Conservation (phyloP, 1,140 invertebrate genomes). For the Marisa cornuarietis region DNA sequence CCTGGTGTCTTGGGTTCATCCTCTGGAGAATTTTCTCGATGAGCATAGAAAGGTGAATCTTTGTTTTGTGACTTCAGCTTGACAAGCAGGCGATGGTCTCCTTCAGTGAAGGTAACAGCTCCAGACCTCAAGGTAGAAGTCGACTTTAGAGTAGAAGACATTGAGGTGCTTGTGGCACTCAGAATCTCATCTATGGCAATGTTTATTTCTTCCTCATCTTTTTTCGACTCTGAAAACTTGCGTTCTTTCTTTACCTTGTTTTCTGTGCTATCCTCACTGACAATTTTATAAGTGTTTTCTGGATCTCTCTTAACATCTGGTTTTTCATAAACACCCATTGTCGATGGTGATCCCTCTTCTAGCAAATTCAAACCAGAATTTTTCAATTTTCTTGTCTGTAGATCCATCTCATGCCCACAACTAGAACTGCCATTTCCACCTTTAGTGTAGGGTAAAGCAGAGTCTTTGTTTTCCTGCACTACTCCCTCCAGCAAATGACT, state of each 20-base stretch:
- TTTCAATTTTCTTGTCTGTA: too few species aligned
- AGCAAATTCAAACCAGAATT: too few species aligned
- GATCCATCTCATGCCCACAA: too few species aligned
- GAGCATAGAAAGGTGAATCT: constrained; percentile 53
- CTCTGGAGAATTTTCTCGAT: neutral
- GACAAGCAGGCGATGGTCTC: constrained; percentile 45
- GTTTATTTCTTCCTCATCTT: constrained; percentile 49
- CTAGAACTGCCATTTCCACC: too few species aligned
- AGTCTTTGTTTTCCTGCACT: neutral
- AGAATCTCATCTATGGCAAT: constrained; percentile 62
- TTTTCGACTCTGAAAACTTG: constrained; percentile 54
- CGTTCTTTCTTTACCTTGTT: constrained; percentile 39
- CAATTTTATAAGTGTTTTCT: neutral
- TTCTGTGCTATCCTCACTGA: constrained; percentile 12
- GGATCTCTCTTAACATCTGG: too few species aligned
- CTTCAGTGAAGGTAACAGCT: constrained; percentile 49
- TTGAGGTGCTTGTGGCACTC: constrained; percentile 44
- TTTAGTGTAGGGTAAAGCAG: too few species aligned
- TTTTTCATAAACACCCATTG: neutral
- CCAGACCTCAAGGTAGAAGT: constrained; percentile 34
- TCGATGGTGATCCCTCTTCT: too few species aligned
- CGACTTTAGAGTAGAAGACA: constrained; percentile 37
- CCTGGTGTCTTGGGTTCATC: constrained; percentile 7
- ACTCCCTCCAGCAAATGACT: constrained; percentile 38
- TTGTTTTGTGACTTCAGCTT: constrained; percentile 38